phyloP scores from a whole-genome alignment of 2,113 vertebrate species.

The Lophotis ruficrista region DNA sequence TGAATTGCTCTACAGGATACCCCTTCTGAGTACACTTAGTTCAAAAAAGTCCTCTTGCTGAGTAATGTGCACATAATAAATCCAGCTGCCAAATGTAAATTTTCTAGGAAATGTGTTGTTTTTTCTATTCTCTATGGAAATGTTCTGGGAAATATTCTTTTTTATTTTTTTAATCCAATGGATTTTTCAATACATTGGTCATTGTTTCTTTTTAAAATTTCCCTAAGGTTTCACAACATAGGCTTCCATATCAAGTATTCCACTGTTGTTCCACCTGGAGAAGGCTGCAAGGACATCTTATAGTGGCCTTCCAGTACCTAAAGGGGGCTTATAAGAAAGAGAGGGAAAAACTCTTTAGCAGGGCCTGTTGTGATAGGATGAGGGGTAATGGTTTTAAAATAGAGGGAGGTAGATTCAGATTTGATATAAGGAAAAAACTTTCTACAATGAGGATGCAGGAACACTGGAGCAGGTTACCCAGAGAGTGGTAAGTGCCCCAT shows the following conservation, averaged over 20 bases:
- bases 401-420: too few relatives aligned
- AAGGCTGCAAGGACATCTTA: too few relatives aligned
- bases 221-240: background rate
- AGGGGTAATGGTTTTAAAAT: too few relatives aligned
- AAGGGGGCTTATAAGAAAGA: too few relatives aligned
- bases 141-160: background rate
- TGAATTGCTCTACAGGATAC: background rate
- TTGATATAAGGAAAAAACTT: too few relatives aligned
- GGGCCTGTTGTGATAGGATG: too few relatives aligned
- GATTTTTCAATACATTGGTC: background rate
- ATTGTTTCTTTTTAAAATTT: background rate
- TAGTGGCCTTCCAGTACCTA: too few relatives aligned
- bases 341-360: too few relatives aligned
- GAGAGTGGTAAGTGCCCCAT: too few relatives aligned
- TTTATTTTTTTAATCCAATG: background rate
- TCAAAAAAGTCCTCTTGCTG: conserved; percentile 1
- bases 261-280: background rate
- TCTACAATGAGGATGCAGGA: too few relatives aligned
- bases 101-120: conserved; percentile 43
- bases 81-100: conserved; percentile 22
- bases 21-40: background rate
- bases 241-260: background rate
- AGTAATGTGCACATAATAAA: conserved; percentile 25
- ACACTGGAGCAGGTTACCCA: too few relatives aligned
- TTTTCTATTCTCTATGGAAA: conserved; percentile 1